Percentiles rank a stretch among this genome's conserved stretches.
Evolutionary conservation across 2,888 invertebrate genomes (phyloP).

Genomic region (Bruchidius siliquastri): DNA sequence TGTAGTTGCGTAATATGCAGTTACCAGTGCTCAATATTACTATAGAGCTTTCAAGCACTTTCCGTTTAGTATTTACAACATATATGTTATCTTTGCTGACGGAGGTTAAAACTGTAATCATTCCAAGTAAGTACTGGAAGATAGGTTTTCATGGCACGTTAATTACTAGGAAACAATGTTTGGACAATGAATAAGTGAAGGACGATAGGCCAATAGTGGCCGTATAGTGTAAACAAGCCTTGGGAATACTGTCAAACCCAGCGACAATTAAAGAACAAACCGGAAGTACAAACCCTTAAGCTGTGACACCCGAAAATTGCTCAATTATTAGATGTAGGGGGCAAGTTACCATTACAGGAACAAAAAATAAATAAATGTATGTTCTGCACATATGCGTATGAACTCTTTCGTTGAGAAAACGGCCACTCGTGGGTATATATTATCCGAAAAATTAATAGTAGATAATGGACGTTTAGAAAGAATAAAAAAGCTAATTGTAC

Average conservation of each 20-base stretch:
- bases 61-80: too few species aligned
- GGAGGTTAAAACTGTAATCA: too few species aligned
- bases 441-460: slow-evolving; percentile 22
- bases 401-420: neutral
- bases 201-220: neutral
- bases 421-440: slow-evolving; percentile 12
- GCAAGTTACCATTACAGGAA: neutral
- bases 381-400: neutral
- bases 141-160: too few species aligned
- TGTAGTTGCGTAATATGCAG: too few species aligned
- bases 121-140: too few species aligned
- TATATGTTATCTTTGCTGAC: too few species aligned
- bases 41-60: too few species aligned
- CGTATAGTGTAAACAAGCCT: neutral
- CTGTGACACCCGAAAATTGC: neutral
- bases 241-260: neutral
- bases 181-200: too few species aligned
- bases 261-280: neutral
- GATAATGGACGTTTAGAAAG: slow-evolving; percentile 21
- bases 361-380: neutral
- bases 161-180: too few species aligned
- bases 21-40: too few species aligned
- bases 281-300: neutral
- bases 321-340: neutral
- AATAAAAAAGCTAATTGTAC: slow-evolving; percentile 24